A percentile compares a stretch with the other conserved stretches of the same genome.
These are phyloP conservation scores for Agriopis marginaria DNA, from an alignment of 2,888 invertebrate genomes.

Conservation along the genomic window DNA sequence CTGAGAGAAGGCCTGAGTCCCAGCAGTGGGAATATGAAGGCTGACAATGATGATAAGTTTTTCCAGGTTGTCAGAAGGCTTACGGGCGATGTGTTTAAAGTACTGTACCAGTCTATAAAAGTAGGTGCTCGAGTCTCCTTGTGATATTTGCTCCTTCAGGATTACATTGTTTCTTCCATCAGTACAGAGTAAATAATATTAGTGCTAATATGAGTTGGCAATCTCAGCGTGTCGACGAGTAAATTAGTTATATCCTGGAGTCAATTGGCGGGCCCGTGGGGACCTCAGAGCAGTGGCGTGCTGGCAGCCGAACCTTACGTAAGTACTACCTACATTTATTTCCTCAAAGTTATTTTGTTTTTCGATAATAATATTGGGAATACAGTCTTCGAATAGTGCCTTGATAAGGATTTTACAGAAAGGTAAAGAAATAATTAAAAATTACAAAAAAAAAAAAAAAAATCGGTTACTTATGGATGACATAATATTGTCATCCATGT, in stretches of 20 bases:
- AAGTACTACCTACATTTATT: conserved; percentile 39
- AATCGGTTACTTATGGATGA: too few species aligned
- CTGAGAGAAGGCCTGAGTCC: too few species aligned
- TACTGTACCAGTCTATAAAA: too few species aligned
- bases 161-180: conserved; percentile 26
- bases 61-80: too few species aligned
- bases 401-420: neutral
- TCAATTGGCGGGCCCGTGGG: conserved; percentile 68
- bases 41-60: too few species aligned
- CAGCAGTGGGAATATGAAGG: too few species aligned
- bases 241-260: conserved; percentile 77
- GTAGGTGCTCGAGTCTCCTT: too few species aligned
- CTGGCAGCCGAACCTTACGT: conserved; percentile 52
- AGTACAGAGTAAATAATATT: conserved; percentile 59
- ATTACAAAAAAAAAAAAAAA: too few species aligned
- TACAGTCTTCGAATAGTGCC: neutral
- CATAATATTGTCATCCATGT: too few species aligned
- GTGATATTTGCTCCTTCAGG: too few species aligned
- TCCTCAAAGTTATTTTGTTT: neutral
- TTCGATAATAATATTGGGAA: neutral
- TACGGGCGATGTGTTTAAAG: too few species aligned
- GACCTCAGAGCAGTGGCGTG: conserved; percentile 52
- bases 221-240: conserved; percentile 62
- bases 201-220: conserved; percentile 63
- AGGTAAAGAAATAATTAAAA: too few species aligned